phyloP scores from a whole-genome alignment of 2,888 invertebrate genomes.

The Polymixis flavicincta region DNA sequence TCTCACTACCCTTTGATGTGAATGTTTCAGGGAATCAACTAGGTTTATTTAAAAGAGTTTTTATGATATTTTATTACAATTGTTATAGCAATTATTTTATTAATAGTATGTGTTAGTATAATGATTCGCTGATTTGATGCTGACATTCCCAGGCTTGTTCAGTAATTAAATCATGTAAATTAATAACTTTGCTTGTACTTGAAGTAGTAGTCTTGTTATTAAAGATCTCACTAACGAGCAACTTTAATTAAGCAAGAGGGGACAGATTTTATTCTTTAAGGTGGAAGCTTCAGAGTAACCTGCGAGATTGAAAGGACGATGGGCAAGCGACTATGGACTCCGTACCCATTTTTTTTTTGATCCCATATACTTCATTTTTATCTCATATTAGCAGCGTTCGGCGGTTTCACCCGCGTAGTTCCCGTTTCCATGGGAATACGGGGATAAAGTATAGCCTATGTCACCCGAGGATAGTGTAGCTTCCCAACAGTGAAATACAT shows the following conservation, averaged over 20 bases:
- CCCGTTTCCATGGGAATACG: too few species aligned
- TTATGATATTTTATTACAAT: conserved; percentile 28
- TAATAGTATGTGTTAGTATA: conserved; percentile 18
- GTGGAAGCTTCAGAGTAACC: too few species aligned
- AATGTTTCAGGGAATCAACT: conserved; percentile 26
- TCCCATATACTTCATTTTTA: too few species aligned
- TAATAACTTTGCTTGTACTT: conserved; percentile 24
- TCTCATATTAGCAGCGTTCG: too few species aligned
- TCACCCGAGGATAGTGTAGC: too few species aligned
- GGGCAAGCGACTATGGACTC: too few species aligned
- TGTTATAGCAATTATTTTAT: conserved; percentile 21
- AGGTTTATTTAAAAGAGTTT: conserved; percentile 5
- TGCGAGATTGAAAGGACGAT: too few species aligned
- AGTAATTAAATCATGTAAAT: conserved; percentile 20
- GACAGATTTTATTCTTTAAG: neutral
- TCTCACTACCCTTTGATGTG: conserved; percentile 16
- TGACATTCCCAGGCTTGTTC: conserved; percentile 27
- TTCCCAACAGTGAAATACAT: too few species aligned
- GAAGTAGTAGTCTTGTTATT: neutral
- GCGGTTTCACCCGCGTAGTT: too few species aligned
- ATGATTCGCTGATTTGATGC: conserved; percentile 33
- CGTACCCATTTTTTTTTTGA: too few species aligned
- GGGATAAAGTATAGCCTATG: too few species aligned
- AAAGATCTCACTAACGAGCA: neutral
- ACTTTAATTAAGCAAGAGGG: conserved; percentile 7